phyloP scores from a whole-genome alignment of 2,888 invertebrate species.

The Coelinius sp. region DNA sequence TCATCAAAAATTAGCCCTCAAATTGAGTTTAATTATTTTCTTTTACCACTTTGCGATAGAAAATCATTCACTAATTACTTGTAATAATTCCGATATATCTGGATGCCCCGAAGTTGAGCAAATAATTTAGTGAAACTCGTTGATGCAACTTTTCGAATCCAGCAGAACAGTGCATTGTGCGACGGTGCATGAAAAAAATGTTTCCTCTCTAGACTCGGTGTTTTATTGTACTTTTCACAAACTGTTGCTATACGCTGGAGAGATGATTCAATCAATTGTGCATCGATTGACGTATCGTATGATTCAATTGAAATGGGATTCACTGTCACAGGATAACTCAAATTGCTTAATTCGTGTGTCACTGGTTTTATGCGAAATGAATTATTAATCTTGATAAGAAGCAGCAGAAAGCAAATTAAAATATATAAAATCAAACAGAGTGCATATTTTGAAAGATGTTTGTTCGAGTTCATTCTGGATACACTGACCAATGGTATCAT shows the following conservation, averaged over 20 bases:
- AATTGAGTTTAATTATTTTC: no score
- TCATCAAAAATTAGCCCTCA: no score
- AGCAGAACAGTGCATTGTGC: conserved; percentile 63
- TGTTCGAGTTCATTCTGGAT: conserved; percentile 46
- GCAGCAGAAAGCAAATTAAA: conserved; percentile 27
- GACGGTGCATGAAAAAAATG: conserved; percentile 61
- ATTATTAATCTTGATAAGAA: conserved; percentile 19
- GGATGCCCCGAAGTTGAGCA: conserved; percentile 57
- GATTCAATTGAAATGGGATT: neutral
- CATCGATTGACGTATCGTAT: conserved; percentile 23
- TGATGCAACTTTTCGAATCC: conserved; percentile 68
- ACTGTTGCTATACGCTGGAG: conserved; percentile 53
- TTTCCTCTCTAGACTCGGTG: conserved; percentile 50
- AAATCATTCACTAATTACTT: conserved; percentile 52
- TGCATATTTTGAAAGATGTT: conserved; percentile 49
- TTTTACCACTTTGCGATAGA: no score
- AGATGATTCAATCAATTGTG: conserved; percentile 33
- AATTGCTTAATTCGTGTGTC: neutral
- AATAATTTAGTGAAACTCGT: conserved; percentile 68
- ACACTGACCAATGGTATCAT: neutral
- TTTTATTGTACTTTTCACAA: conserved; percentile 62
- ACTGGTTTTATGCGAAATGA: neutral
- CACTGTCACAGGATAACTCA: neutral
- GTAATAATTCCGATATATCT: conserved; percentile 55
- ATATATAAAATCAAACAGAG: conserved; percentile 46